These are phyloP conservation scores for Vulpes ferrilata DNA, from an alignment of 2,113 vertebrate species.

Conservation along the genomic window DNA sequence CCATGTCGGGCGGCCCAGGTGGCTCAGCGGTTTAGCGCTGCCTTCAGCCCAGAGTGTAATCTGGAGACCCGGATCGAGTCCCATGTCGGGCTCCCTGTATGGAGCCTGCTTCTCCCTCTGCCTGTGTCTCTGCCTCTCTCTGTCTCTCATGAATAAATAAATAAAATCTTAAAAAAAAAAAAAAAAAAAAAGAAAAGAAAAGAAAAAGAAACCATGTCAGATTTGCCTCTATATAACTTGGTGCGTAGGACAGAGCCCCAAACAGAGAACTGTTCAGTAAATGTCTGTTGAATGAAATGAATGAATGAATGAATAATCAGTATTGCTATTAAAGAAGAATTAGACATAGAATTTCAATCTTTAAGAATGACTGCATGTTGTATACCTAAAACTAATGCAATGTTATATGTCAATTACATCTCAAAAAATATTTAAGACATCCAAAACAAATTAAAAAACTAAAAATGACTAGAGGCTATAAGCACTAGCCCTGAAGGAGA, in stretches of 20 bases:
- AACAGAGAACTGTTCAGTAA: background rate
- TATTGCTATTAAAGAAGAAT: background rate
- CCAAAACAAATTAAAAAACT: background rate
- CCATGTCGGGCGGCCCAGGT: background rate
- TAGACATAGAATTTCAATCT: background rate
- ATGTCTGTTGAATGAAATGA: background rate
- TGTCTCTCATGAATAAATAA: too few relatives aligned
- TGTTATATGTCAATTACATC: background rate
- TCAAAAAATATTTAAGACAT: background rate
- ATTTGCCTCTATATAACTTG: conserved; percentile 16
- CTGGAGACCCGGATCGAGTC: too few relatives aligned
- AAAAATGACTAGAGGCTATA: background rate
- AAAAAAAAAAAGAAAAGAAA: too few relatives aligned
- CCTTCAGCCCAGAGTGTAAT: too few relatives aligned
- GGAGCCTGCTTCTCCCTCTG: too few relatives aligned
- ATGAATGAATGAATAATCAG: background rate
- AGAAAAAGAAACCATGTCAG: background rate
- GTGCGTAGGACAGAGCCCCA: background rate
- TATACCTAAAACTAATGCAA: background rate
- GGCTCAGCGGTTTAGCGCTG: too few relatives aligned
- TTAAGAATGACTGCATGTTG: background rate
- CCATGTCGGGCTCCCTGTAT: too few relatives aligned
- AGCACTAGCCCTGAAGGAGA: background rate
- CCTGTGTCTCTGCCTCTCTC: too few relatives aligned
- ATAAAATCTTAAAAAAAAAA: too few relatives aligned